Conservation (phyloP, 35 echinoderm and acorn worm species). For the Eucidaris tribuloides region DNA sequence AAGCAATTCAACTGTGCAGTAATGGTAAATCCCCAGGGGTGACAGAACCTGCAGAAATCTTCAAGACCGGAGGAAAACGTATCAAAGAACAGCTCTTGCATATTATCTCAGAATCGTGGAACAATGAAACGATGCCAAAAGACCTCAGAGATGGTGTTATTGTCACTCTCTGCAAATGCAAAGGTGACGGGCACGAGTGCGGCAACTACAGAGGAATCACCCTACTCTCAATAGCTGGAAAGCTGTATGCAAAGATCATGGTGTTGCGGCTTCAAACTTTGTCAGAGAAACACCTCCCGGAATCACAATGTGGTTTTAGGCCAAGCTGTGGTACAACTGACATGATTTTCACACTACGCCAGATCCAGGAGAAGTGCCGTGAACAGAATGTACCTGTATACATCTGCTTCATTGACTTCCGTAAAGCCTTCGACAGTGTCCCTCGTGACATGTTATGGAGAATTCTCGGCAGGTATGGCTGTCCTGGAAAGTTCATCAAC, state of each 20-base stretch:
- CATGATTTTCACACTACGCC: conserved; percentile 40
- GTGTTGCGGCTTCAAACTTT: background rate
- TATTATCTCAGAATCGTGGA: background rate
- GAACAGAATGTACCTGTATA: conserved; percentile 13
- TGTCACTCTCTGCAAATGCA: background rate
- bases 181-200: background rate
- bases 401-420: conserved; percentile 12
- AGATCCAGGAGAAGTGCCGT: conserved; percentile 19
- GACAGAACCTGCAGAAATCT: background rate
- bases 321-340: conserved; percentile 10
- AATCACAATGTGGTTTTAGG: conserved; percentile 16
- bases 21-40: background rate
- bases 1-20: background rate
- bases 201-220: background rate
- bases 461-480: conserved; percentile 28
- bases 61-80: too few relatives aligned
- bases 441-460: conserved; percentile 5
- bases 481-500: conserved; percentile 21
- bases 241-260: background rate
- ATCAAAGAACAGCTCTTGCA: too few relatives aligned
- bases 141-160: background rate
- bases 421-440: conserved; percentile 29
- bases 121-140: conserved; percentile 31
- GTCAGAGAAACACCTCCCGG: background rate
- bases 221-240: background rate